A percentile compares a stretch with the other conserved stretches of the same genome.
phyloP scores from a whole-genome alignment of 2,113 vertebrate genomes.

The Taxidea taxus region DNA sequence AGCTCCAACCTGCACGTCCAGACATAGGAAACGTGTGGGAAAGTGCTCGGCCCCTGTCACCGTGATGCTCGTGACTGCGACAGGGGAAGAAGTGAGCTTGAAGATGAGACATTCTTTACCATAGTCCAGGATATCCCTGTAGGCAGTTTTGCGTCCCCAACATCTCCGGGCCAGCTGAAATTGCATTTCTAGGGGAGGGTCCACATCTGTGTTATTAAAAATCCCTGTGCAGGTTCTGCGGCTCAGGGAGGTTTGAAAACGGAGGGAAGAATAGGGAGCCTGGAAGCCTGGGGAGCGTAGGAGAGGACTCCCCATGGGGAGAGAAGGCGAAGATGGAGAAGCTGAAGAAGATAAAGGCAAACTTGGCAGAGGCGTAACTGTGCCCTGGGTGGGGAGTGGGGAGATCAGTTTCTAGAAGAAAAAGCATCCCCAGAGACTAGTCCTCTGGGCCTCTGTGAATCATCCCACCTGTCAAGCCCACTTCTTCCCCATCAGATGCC shows the following conservation, averaged over 20 bases:
- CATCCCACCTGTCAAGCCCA: background rate
- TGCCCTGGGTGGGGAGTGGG: too few species aligned
- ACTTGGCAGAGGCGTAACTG: background rate
- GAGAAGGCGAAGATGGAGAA: background rate
- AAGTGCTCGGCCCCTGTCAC: background rate
- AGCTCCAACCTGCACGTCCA: background rate
- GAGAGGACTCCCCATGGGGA: too few species aligned
- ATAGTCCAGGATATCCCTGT: background rate
- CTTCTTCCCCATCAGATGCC: background rate
- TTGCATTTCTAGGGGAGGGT: background rate
- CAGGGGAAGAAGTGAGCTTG: background rate
- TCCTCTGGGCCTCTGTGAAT: background rate
- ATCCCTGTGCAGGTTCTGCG: background rate
- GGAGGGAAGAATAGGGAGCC: background rate
- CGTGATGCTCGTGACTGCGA: fast-evolving
- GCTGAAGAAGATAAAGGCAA: background rate
- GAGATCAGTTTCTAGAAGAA: background rate
- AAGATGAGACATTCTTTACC: background rate
- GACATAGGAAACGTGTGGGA: fast-evolving
- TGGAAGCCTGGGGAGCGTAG: background rate
- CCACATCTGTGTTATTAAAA: background rate
- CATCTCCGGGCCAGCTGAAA: background rate
- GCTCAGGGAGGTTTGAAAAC: background rate
- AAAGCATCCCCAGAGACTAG: background rate
- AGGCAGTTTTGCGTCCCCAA: background rate